Percentiles rank a stretch among this genome's conserved stretches.
These are phyloP conservation scores for Muscicapa comitata DNA, from an alignment of 2,797 vertebrate species.

Conservation along the genomic window DNA sequence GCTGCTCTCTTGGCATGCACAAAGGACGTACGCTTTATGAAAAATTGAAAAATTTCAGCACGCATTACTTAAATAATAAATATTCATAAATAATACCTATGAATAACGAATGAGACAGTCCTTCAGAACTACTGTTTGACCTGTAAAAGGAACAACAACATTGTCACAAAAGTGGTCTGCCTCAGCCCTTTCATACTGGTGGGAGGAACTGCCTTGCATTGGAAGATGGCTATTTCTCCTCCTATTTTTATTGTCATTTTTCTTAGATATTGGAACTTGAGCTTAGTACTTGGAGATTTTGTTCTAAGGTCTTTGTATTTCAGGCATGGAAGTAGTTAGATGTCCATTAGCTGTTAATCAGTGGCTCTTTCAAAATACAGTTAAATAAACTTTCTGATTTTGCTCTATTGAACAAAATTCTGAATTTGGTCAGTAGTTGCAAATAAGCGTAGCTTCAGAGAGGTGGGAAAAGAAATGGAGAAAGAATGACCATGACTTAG, in stretches of 20 bases:
- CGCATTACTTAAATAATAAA: slow-evolving; percentile 69
- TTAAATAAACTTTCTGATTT: not conserved
- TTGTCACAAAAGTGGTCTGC: slow-evolving; percentile 15
- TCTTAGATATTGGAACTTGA: not conserved
- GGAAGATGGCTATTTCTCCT: not conserved
- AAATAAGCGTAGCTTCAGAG: not conserved
- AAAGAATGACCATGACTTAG: not conserved
- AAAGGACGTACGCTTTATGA: slow-evolving; percentile 55
- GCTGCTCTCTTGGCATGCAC: slow-evolving; percentile 41
- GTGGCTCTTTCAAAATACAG: not conserved
- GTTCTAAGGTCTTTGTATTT: not conserved
- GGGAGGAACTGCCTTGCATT: not conserved
- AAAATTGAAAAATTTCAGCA: slow-evolving; percentile 70
- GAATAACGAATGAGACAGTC: slow-evolving; percentile 67
- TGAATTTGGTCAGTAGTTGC: not conserved
- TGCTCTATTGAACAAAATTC: not conserved
- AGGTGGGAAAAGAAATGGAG: not conserved
- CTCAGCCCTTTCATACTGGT: not conserved
- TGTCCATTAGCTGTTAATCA: not conserved
- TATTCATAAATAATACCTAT: slow-evolving; percentile 71
- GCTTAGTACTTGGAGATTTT: not conserved
- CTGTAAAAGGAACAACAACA: slow-evolving; percentile 53
- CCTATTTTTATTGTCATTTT: not conserved
- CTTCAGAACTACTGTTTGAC: slow-evolving; percentile 66
- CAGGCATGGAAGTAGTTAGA: not conserved